Evolutionary conservation across 2,888 invertebrate species (phyloP), one percentile per base, ranked within the genome.

Genomic region (Zhengitettix transpicula): DNA sequence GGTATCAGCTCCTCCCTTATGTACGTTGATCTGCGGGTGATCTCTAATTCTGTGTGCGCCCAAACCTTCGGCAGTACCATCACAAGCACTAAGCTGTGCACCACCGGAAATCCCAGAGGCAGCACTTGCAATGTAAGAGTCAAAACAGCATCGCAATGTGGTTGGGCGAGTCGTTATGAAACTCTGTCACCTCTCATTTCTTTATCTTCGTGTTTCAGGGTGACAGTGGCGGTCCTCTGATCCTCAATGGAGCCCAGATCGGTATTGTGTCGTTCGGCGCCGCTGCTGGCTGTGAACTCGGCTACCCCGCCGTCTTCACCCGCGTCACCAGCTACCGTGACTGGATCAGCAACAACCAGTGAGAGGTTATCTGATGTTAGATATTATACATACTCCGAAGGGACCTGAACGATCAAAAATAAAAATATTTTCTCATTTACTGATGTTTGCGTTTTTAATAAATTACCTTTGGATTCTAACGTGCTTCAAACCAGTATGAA

Each of bases 171-270:
- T 5, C 5, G 47, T 2, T 47, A 47, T 47, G 12, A 5, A 12
- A n/a, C 12, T 44, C 44, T 44, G 15, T 47, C 2, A n/a, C 1
- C 2, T 3, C 12, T 47, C 5, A 47, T 8, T 2, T n/a, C 15
- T n/a, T 47, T 47, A 5, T 47, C 1, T 47, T 47, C 8, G 14
- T 47, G 47, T 28, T 28, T 28, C 63, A 69, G 69, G 69, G 69
- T 52, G 69, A 69, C 62, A 68, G 68, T 56, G 69, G 69, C 57
- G 69, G 69, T 11, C 69, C 69, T 16, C 63, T 54, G 42, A 40
- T 59, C 15, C 53, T 57, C 15, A 52, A 52, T 44, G 56, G 59
- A 40, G 55, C n/a, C 47, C 66, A 66, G 60, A 59, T 67, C 40
- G 69, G 69, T 42, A 61, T 67, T 54, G 65, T 65, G 47, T 66